Evolutionary conservation across 2,113 vertebrate species (phyloP).

Genomic region (Oryzias woworae): DNA sequence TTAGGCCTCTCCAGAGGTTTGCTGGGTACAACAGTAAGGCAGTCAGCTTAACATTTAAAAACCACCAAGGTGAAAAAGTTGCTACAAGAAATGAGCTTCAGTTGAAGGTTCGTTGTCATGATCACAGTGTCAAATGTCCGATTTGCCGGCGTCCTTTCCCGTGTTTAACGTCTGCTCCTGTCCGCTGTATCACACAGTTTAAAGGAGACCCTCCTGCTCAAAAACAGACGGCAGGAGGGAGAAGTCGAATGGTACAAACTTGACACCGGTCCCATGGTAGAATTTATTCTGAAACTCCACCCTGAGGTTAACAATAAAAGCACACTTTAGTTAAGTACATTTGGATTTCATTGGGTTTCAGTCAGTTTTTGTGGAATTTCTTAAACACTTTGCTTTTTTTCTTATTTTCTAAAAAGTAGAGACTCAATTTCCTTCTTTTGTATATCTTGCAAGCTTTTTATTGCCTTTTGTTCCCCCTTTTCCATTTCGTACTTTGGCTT

Average conservation of each 20-base stretch:
- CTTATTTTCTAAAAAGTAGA: too few species aligned
- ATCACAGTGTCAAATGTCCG: slow-evolving; percentile 67
- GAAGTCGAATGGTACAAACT: slow-evolving; percentile 95
- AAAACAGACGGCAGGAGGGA: slow-evolving; percentile 86
- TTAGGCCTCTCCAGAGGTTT: slow-evolving; percentile 47
- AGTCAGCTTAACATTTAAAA: slow-evolving; percentile 64
- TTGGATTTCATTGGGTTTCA: too few species aligned
- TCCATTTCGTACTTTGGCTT: too few species aligned
- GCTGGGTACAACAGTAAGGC: slow-evolving; percentile 69
- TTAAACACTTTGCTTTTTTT: too few species aligned
- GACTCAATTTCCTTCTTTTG: too few species aligned
- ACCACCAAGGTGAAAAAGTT: slow-evolving; percentile 56
- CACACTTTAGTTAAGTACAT: background rate
- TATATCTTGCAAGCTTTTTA: too few species aligned
- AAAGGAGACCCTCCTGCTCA: slow-evolving; percentile 79
- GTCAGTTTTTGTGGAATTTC: too few species aligned
- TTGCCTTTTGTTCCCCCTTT: too few species aligned
- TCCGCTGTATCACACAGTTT: slow-evolving; percentile 22
- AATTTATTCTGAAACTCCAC: slow-evolving; percentile 99
- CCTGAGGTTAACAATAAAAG: slow-evolving; percentile 72
- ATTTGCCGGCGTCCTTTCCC: slow-evolving; percentile 36
- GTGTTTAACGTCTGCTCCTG: slow-evolving; percentile 25
- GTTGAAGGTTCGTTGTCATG: slow-evolving; percentile 45
- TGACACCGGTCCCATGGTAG: slow-evolving; percentile 91
- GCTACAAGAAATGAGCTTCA: slow-evolving; percentile 65